phyloP scores from a whole-genome alignment of 1,140 invertebrate species.

The Venturia canescens region DNA sequence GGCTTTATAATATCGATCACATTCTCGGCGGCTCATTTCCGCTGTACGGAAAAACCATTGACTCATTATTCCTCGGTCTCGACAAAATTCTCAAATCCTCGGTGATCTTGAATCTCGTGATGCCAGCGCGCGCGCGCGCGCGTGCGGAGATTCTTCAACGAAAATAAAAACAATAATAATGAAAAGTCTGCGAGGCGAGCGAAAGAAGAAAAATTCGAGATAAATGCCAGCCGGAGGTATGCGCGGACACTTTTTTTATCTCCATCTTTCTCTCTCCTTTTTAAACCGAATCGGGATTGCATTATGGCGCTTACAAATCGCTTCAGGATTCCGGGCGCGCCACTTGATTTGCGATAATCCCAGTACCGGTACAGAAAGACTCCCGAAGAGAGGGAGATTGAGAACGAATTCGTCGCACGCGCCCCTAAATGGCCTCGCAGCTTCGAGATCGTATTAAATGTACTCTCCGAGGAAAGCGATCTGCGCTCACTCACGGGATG shows the following conservation, averaged over 20 bases:
- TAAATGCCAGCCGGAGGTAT: not conserved
- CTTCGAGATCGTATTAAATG: slow-evolving; percentile 12
- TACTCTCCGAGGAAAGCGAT: slow-evolving; percentile 18
- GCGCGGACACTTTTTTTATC: not conserved
- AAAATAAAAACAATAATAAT: not conserved
- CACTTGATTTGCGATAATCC: slow-evolving; percentile 71
- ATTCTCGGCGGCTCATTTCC: slow-evolving; percentile 53
- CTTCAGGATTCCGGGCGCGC: slow-evolving; percentile 71
- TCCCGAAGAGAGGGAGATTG: not conserved
- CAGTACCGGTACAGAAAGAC: slow-evolving; percentile 47
- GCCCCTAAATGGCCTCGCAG: slow-evolving; percentile 69
- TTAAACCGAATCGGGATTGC: slow-evolving; percentile 48
- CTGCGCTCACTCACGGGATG: too few relatives aligned
- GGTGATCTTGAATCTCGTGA: not conserved
- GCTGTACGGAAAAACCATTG: slow-evolving; percentile 14
- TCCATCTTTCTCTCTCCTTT: not conserved
- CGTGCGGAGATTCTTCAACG: slow-evolving; percentile 12
- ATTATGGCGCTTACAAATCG: slow-evolving; percentile 73
- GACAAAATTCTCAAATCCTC: not conserved
- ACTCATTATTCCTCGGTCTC: slow-evolving; percentile 20
- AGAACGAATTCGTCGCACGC: slow-evolving; percentile 70
- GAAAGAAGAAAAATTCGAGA: not conserved
- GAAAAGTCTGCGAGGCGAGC: too few relatives aligned
- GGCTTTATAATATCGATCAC: slow-evolving; percentile 57
- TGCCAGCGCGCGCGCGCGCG: slow-evolving; percentile 23